Evolutionary conservation across 2,113 vertebrate genomes (phyloP).

Genomic region (Crypturellus undulatus): DNA sequence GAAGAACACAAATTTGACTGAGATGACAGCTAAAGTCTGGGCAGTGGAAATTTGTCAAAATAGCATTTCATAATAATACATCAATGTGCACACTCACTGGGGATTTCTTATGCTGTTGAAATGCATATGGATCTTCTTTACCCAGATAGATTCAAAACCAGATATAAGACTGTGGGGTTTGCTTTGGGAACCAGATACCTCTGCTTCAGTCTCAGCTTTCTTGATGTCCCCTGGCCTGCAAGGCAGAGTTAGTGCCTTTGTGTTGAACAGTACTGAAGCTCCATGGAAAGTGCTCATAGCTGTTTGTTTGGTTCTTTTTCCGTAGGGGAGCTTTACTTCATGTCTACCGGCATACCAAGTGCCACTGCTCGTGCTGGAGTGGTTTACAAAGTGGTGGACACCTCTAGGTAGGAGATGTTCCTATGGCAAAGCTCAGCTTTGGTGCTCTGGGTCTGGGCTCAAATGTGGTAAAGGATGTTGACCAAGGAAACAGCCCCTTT

Average conservation of each 20-base stretch:
- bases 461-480: not conserved
- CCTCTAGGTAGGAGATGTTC: conserved; percentile 86
- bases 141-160: not conserved
- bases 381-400: conserved; percentile 93
- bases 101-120: not conserved
- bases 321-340: conserved; percentile 94
- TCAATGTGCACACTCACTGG: not conserved
- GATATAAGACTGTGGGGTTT: not conserved
- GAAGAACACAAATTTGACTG: not conserved
- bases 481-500: not conserved
- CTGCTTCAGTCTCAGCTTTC: not conserved
- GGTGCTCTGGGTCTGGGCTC: not conserved
- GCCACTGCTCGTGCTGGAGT: conserved; percentile 87
- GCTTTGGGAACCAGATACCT: not conserved
- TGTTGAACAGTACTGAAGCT: not conserved
- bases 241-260: not conserved
- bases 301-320: not conserved
- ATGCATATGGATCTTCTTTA: not conserved
- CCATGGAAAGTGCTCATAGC: not conserved
- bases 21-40: not conserved
- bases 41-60: not conserved
- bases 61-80: not conserved
- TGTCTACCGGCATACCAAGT: conserved; percentile 90
- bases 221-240: not conserved
- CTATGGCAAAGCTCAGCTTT: not conserved